phyloP scores from a whole-genome alignment of 2,113 vertebrate species.

The Gambusia affinis region DNA sequence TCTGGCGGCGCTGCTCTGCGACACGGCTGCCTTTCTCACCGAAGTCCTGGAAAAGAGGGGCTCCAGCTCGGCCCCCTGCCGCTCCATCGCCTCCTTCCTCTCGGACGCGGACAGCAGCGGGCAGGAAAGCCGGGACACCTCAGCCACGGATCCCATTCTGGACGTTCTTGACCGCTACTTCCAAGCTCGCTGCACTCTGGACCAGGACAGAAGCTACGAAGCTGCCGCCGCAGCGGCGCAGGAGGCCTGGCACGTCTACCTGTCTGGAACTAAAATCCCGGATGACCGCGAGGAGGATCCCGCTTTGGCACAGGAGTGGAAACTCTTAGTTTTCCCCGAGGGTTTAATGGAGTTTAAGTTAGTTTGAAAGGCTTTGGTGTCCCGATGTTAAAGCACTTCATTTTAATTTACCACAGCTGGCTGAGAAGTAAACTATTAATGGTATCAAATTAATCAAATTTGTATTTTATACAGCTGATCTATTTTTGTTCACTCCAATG shows the following conservation, averaged over 20 bases:
- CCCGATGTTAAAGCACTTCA: background rate
- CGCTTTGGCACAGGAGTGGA: slow-evolving; percentile 58
- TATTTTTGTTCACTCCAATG: background rate
- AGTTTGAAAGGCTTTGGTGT: slow-evolving; percentile 24
- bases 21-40: slow-evolving; percentile 75
- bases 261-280: slow-evolving; percentile 62
- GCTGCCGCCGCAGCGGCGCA: slow-evolving; percentile 41
- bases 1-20: slow-evolving; percentile 72
- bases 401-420: background rate
- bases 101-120: slow-evolving; percentile 16
- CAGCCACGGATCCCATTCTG: slow-evolving; percentile 55
- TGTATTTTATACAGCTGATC: background rate
- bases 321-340: slow-evolving; percentile 54
- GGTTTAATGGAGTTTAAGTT: slow-evolving; percentile 74
- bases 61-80: slow-evolving; percentile 49
- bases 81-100: slow-evolving; percentile 72
- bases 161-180: slow-evolving; percentile 78
- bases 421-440: too few relatives aligned
- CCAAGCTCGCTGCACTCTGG: slow-evolving; percentile 72
- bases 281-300: slow-evolving; percentile 5
- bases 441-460: slow-evolving; percentile 1
- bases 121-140: background rate
- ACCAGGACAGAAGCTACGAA: slow-evolving; percentile 42
- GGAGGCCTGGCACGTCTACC: slow-evolving; percentile 71
- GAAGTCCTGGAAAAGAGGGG: slow-evolving; percentile 38